Evolutionary conservation across 2,113 vertebrate species (phyloP).

Genomic region (Chitala chitala): DNA sequence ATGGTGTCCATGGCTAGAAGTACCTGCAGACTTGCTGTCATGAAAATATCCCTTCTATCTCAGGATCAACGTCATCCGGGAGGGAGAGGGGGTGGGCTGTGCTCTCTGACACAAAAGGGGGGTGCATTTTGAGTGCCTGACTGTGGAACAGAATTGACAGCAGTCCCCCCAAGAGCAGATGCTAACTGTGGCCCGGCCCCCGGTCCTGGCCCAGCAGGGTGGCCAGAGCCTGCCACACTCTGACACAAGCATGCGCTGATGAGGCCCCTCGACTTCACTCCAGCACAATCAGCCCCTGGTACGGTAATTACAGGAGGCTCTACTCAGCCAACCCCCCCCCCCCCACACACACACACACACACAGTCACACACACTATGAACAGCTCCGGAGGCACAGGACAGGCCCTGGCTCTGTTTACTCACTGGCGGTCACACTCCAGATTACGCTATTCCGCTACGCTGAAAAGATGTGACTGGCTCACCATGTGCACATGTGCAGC

Average conservation of each 20-base stretch:
- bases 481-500: too few species aligned
- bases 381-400: too few species aligned
- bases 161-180: not conserved
- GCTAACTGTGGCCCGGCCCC: too few species aligned
- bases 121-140: not conserved
- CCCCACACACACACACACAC: not conserved
- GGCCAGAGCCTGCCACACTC: not conserved
- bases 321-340: not conserved
- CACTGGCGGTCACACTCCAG: not conserved
- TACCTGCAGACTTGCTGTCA: not conserved
- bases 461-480: constrained; percentile 9
- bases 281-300: not conserved
- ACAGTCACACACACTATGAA: too few species aligned
- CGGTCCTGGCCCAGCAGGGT: not conserved
- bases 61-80: too few species aligned
- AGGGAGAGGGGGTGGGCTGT: not conserved
- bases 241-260: not conserved
- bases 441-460: not conserved
- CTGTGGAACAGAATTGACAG: not conserved
- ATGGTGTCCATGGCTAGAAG: constrained; percentile 2
- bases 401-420: not conserved
- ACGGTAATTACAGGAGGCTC: not conserved
- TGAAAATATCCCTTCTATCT: too few species aligned
- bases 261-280: not conserved
- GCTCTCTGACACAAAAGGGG: not conserved